Evolutionary conservation across 2,113 vertebrate genomes (phyloP).

Genomic region (Larimichthys polyactis): DNA sequence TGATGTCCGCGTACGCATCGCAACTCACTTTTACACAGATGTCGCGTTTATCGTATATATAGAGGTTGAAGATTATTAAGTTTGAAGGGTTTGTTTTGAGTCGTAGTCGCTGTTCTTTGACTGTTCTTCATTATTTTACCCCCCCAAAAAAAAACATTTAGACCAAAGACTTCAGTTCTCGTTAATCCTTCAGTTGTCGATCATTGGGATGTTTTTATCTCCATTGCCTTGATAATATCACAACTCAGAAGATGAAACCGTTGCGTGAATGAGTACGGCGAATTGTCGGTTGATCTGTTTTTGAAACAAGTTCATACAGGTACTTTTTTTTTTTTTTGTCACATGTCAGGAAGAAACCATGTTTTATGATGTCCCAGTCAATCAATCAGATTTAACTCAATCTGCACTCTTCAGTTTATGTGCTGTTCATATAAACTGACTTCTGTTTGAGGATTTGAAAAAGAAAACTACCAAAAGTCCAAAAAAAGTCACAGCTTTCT

Average conservation of each 20-base stretch:
- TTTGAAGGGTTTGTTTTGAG: constrained; percentile 35
- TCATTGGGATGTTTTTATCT: constrained; percentile 37
- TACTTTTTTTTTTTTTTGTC: not conserved
- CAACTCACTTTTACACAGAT: constrained; percentile 43
- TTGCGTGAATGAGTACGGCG: constrained; percentile 40
- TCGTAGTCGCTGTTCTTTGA: not conserved
- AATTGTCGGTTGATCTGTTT: constrained; percentile 13
- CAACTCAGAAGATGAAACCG: constrained; percentile 50
- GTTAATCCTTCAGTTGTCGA: constrained; percentile 45
- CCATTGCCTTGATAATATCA: constrained; percentile 55
- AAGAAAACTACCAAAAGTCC: constrained; percentile 26
- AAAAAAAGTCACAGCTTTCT: constrained; percentile 13
- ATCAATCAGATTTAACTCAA: constrained; percentile 19
- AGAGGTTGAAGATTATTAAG: constrained; percentile 34
- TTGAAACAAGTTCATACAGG: constrained; percentile 3
- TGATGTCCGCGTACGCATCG: constrained; percentile 41
- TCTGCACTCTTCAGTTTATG: constrained; percentile 32
- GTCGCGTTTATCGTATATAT: constrained; percentile 48
- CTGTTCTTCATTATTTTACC: no score
- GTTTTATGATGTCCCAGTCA: constrained; percentile 27
- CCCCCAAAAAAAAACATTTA: constrained; percentile 60
- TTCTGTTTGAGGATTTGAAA: constrained; percentile 4
- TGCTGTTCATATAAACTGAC: constrained; percentile 1
- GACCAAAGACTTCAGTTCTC: constrained; percentile 85
- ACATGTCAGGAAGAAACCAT: constrained; percentile 15